A percentile compares a stretch with the other conserved stretches of the same genome.
phyloP scores from a whole-genome alignment of 1,140 invertebrate species.

The Rhagoletis pomonella region DNA sequence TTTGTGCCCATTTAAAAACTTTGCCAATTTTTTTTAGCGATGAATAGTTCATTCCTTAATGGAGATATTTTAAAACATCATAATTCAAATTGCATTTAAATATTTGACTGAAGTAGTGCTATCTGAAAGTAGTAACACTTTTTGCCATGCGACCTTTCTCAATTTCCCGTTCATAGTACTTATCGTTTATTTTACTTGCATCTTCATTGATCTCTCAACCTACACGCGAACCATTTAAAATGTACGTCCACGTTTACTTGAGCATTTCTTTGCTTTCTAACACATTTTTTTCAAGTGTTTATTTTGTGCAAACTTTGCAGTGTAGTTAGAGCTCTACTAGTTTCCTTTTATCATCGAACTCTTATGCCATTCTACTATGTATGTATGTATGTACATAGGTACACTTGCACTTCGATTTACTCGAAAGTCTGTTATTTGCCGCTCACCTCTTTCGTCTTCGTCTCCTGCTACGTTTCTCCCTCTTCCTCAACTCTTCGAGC shows the following conservation, averaged over 20 bases:
- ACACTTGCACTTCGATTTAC: too few relatives aligned
- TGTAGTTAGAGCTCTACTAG: background rate
- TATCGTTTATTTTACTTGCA: background rate
- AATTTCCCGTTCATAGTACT: too few relatives aligned
- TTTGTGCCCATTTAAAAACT: too few relatives aligned
- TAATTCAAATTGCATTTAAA: too few relatives aligned
- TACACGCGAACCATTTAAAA: background rate
- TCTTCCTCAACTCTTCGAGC: background rate
- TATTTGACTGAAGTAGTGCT: too few relatives aligned
- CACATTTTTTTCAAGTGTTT: background rate
- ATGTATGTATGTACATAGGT: too few relatives aligned
- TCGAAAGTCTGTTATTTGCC: too few relatives aligned
- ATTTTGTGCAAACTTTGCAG: slow-evolving; percentile 19
- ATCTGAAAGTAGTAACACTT: too few relatives aligned
- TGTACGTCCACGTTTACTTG: background rate
- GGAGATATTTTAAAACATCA: too few relatives aligned
- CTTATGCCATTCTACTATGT: background rate
- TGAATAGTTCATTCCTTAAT: too few relatives aligned
- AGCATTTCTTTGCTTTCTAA: background rate
- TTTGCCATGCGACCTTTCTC: too few relatives aligned
- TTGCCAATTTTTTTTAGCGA: too few relatives aligned
- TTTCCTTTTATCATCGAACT: background rate
- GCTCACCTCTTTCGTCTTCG: background rate
- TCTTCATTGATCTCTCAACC: background rate
- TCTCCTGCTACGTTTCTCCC: background rate